phyloP scores from a whole-genome alignment of 1,140 invertebrate species.

The Drosophila guanche region DNA sequence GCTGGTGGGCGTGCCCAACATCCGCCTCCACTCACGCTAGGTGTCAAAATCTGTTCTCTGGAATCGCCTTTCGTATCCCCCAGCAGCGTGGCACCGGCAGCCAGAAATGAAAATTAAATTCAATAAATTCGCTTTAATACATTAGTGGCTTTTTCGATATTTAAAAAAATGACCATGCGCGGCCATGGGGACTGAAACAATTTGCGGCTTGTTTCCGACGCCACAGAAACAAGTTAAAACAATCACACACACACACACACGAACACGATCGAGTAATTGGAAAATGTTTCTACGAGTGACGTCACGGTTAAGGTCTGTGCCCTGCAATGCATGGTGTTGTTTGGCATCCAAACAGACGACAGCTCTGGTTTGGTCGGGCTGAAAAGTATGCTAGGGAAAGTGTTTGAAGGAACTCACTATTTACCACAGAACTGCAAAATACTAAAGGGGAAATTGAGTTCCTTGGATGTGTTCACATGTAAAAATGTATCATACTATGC shows the following conservation, averaged over 20 bases:
- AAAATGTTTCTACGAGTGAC: conserved; percentile 29
- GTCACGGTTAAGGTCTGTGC: conserved; percentile 30
- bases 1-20: conserved; percentile 6
- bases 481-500: too few species aligned
- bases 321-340: neutral
- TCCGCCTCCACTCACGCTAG: conserved; percentile 11
- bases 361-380: neutral
- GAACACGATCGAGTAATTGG: conserved; percentile 52
- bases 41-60: conserved; percentile 14
- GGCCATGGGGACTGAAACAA: conserved; percentile 25
- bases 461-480: too few species aligned
- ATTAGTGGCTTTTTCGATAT: conserved; percentile 17
- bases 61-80: too few species aligned
- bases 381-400: too few species aligned
- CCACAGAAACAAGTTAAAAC: conserved; percentile 33
- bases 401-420: too few species aligned
- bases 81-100: too few species aligned
- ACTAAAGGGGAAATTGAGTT: too few species aligned
- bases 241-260: conserved; percentile 15
- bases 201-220: conserved; percentile 42
- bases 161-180: conserved; percentile 35
- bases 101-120: conserved; percentile 1
- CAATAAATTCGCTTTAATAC: conserved; percentile 25
- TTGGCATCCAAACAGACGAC: too few species aligned
- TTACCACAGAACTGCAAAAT: too few species aligned